phyloP scores from a whole-genome alignment of 2,797 vertebrate species.

The Phalanger gymnotis region DNA sequence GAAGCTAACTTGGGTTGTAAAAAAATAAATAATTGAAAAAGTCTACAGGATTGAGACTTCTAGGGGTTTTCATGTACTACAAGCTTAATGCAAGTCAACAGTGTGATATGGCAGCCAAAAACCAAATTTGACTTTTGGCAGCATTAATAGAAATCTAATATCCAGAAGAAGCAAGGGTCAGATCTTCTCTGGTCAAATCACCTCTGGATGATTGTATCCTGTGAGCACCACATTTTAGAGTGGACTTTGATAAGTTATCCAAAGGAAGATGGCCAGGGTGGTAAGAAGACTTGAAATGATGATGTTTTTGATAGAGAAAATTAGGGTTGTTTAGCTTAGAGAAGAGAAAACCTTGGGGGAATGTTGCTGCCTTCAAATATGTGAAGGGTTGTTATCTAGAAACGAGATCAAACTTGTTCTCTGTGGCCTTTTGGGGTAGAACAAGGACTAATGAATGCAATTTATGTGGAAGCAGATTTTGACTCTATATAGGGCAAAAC shows the following conservation, averaged over 20 bases:
- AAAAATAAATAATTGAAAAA: neutral
- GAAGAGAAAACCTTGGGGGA: neutral
- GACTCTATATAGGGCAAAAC: neutral
- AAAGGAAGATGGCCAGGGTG: neutral
- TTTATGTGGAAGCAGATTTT: neutral
- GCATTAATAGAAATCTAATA: neutral
- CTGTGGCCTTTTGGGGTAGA: neutral
- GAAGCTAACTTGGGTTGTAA: neutral
- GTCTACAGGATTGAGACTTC: neutral
- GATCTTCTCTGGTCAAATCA: neutral
- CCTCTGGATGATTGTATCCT: neutral
- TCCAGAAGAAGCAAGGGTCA: neutral
- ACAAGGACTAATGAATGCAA: neutral
- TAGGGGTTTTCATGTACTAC: neutral
- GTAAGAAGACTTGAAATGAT: neutral
- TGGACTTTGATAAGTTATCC: neutral
- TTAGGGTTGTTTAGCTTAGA: neutral
- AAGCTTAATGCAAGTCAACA: neutral
- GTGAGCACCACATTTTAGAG: neutral
- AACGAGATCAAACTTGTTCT: neutral
- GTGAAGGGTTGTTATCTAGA: neutral
- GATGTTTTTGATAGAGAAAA: neutral
- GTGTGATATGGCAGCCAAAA: neutral
- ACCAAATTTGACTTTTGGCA: neutral
- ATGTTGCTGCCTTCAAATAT: neutral